Conservation (phyloP, 1,140 invertebrate species). For the Rhizoglyphus robini region DNA sequence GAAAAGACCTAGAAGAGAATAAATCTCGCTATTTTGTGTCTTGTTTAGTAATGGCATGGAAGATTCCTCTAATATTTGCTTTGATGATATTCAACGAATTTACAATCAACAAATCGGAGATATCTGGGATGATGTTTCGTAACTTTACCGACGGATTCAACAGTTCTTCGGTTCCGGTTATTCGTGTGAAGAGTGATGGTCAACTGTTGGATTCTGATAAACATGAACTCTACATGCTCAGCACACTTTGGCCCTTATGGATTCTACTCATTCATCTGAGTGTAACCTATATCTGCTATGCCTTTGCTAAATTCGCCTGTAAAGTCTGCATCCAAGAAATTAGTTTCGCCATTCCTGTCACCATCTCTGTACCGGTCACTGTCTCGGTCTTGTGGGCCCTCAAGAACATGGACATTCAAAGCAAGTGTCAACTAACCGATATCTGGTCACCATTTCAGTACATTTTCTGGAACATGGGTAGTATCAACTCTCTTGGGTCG, state of each 20-base stretch:
- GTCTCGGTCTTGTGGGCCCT: slow-evolving; percentile 27
- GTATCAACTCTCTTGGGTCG: slow-evolving; percentile 71
- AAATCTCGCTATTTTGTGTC: slow-evolving; percentile 70
- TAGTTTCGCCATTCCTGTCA: slow-evolving; percentile 36
- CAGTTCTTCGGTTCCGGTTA: not conserved
- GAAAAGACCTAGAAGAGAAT: slow-evolving; percentile 61
- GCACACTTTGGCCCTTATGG: slow-evolving; percentile 10
- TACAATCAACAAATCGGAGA: slow-evolving; percentile 55
- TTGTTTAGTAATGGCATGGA: slow-evolving; percentile 73
- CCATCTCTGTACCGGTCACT: slow-evolving; percentile 32
- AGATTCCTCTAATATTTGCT: slow-evolving; percentile 62
- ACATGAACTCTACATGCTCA: not conserved
- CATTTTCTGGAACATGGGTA: slow-evolving; percentile 70
- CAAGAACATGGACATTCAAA: not conserved
- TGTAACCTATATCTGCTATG: slow-evolving; percentile 68
- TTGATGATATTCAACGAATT: slow-evolving; percentile 51
- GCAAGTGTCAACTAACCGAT: not conserved
- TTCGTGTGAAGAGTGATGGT: slow-evolving; percentile 1
- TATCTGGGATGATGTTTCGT: not conserved
- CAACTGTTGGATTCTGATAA: slow-evolving; percentile 9
- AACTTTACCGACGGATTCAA: not conserved
- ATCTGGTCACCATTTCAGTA: slow-evolving; percentile 40
- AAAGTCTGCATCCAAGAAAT: slow-evolving; percentile 75
- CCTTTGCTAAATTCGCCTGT: slow-evolving; percentile 86
- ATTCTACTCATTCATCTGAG: slow-evolving; percentile 62